These are phyloP conservation scores for Leptinotarsa lineolata DNA, from an alignment of 1,140 invertebrate genomes.

Conservation along the genomic window DNA sequence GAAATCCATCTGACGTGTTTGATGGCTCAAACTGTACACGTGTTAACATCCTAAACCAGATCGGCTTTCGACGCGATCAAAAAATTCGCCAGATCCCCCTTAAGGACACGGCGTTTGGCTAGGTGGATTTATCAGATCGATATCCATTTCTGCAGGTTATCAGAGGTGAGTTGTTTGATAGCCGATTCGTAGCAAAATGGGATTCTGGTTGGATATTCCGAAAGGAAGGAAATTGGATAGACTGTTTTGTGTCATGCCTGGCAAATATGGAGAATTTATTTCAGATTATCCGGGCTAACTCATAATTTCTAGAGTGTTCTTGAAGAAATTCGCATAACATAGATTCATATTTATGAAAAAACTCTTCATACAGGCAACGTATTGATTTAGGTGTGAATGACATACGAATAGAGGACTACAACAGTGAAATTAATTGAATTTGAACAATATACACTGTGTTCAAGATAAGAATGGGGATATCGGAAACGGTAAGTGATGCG, in stretches of 20 bases:
- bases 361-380: too few species aligned
- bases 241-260: neutral
- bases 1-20: neutral
- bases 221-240: constrained; percentile 39
- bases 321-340: too few species aligned
- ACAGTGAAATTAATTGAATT: too few species aligned
- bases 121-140: constrained; percentile 29
- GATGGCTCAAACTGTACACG: neutral
- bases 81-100: neutral
- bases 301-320: too few species aligned
- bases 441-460: too few species aligned
- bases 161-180: constrained; percentile 39
- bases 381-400: too few species aligned
- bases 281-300: too few species aligned
- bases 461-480: too few species aligned
- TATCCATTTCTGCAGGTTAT: constrained; percentile 38
- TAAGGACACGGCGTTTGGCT: neutral
- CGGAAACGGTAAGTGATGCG: too few species aligned
- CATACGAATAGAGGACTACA: too few species aligned
- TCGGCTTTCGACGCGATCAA: neutral
- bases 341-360: too few species aligned
- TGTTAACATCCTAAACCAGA: neutral
- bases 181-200: constrained; percentile 33
- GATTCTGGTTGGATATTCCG: constrained; percentile 33
- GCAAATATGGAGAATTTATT: too few species aligned